Base-by-base conservation (phyloP, 2,113 vertebrate species). In the Lates calcarifer region DNA sequence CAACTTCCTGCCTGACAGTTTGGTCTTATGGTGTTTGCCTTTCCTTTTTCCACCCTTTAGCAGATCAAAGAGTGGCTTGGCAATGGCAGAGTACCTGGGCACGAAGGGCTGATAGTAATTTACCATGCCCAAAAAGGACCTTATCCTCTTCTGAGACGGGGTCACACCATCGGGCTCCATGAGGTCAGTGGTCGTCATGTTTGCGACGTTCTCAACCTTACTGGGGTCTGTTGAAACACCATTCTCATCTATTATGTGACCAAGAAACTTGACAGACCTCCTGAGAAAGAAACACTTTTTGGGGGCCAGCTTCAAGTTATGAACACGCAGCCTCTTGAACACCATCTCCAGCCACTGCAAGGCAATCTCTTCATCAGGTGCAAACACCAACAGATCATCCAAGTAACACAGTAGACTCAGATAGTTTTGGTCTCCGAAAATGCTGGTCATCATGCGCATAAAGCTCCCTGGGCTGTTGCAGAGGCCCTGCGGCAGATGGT, bases 361-460 rank as follows among this genome's bases (percentile, higher is more conserved):
- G 0, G 71, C 71, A 4, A 41, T 47, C 1, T 55, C 35, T 22
- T 65, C 65, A 15, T 76, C 28, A 1, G 53, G 61, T 0, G 57
- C 74, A 64, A 82, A 82, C 12, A 78, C 84, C 31, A 82, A 43
- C 1, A 86, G 1, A 24, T 85, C 66, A 51, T 85, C 53, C 1
- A 85, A 51, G 13, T 81, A 76, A 26, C 72, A 80, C 0, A 80
- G 2, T 0, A 85, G 13, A 8, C 15, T 65, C 8, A 67, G 4
- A 17, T 37, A 73, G 14, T 81, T 85, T 3, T 81, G 55, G 29
- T 85, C 56, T 5, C 73, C 56, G 20, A 85, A 85, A 11, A 85
- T 73, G 6, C 70, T 75, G 20, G 58, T 63, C 68, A 79, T 62
- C 68, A 74, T 67, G 1, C 55, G 28, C 62, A 84, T 84, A 4